Base-by-base conservation (phyloP, 1,140 invertebrate genomes). In the Bactericera cockerelli region DNA sequence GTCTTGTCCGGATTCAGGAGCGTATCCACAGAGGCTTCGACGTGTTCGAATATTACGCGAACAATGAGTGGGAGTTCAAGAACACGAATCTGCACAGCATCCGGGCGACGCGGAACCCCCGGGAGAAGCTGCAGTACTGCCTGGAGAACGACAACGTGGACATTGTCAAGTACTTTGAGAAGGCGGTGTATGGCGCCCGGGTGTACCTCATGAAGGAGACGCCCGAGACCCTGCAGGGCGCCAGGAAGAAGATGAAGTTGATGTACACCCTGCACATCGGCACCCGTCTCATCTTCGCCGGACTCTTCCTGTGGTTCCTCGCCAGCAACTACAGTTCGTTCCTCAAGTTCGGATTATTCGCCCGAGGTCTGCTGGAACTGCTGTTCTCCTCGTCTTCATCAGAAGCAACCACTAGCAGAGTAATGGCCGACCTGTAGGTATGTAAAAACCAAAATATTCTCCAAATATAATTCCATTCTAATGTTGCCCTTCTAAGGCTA, bases 161-260 rank as follows among this genome's bases (percentile, higher is more conserved):
- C 66, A 73, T 86, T 60, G 75, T 77, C 16, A 75, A 77, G 3
- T 87, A 87, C 64, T 86, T 87, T 64, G 79, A 81, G 59, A 71
- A 80, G 62, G 85, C 83, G 66, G 79, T 83, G 54, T 71, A 77
- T 64, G 77, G 82, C 1, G 81, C 84, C 0, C 74, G 87, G 38
- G 72, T 83, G 36, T 84, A 81, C 63, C 81, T 91, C 58, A 70
- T 91, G 0, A 87, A 89, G 60, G 87, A 90, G 67, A 77, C 77
- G 11, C 84, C 86, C 39, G 82, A 84, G 56, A 87, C 84, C 1
- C 68, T 93, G 21, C 86, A 87, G n/a, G 81, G 83, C 10, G 85
- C 85, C 19, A 76, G 78, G 59, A 74, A 84, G 33, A 85, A 87
- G 65, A 82, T 87, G 78, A 49, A 49, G 16, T 4, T 49, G 4